Evolutionary conservation across 1,140 invertebrate genomes (phyloP).

Genomic region (Zeugodacus cucurbitae): DNA sequence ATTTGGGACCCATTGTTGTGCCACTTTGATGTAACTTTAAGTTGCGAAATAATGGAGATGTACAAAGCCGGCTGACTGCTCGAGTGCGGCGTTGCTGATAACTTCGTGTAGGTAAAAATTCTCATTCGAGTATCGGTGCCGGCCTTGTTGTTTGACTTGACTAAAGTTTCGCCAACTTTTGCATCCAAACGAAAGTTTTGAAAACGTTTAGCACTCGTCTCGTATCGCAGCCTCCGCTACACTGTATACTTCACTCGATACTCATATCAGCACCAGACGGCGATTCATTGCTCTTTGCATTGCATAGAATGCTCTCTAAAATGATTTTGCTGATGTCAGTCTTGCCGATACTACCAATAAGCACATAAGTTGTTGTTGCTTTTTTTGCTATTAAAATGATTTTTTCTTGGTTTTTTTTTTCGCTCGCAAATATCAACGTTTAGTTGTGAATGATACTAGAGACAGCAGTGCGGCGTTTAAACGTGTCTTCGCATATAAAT

Average conservation of each 20-base stretch:
- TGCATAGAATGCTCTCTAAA: background rate
- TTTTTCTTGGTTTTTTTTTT: background rate
- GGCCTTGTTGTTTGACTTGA: constrained; percentile 21
- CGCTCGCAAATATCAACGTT: background rate
- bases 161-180: constrained; percentile 23
- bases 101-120: background rate
- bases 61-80: background rate
- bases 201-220: background rate
- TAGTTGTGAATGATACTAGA: constrained; percentile 12
- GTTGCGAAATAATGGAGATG: background rate
- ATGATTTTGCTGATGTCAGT: background rate
- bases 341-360: background rate
- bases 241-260: background rate
- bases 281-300: background rate
- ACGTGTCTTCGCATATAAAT: constrained; percentile 38
- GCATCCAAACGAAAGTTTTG: background rate
- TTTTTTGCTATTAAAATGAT: background rate
- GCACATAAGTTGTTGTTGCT: background rate
- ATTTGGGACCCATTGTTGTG: background rate
- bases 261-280: background rate
- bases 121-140: background rate
- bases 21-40: background rate
- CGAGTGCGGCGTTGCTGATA: background rate
- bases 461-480: constrained; percentile 26
- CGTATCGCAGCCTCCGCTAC: background rate